Conservation (phyloP, 2,888 invertebrate genomes). For the Diachrysia chrysitis region DNA sequence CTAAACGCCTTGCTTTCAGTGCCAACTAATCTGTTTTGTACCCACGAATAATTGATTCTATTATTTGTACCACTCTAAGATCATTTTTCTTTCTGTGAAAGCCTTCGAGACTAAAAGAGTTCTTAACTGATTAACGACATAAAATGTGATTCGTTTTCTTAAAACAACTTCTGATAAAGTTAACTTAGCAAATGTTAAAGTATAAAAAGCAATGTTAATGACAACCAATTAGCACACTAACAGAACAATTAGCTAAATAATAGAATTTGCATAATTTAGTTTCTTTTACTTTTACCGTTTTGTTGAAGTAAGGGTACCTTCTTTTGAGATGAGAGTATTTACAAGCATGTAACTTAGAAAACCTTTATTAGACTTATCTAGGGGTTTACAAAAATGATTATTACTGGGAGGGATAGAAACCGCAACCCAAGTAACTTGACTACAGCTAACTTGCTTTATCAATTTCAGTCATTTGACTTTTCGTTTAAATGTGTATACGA, state of each 20-base stretch:
- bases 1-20: slow-evolving; percentile 9
- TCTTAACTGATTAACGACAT: slow-evolving; percentile 4
- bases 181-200: background rate
- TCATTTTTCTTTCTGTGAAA: background rate
- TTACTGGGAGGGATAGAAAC: too few relatives aligned
- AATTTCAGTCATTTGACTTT: too few relatives aligned
- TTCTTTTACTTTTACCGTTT: background rate
- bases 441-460: too few relatives aligned
- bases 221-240: background rate
- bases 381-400: too few relatives aligned
- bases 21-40: slow-evolving; percentile 3
- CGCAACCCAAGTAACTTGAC: too few relatives aligned
- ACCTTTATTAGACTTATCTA: too few relatives aligned
- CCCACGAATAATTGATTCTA: background rate
- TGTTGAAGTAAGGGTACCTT: background rate
- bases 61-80: slow-evolving; percentile 1
- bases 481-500: too few relatives aligned
- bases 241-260: background rate
- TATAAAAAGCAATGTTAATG: background rate
- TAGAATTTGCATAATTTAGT: background rate
- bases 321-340: too few relatives aligned
- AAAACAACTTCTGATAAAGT: background rate
- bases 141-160: background rate
- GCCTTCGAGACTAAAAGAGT: background rate
- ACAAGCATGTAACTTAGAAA: too few relatives aligned